Conservation (phyloP, 1,140 invertebrate species). For the Zeugodacus cucurbitae region DNA sequence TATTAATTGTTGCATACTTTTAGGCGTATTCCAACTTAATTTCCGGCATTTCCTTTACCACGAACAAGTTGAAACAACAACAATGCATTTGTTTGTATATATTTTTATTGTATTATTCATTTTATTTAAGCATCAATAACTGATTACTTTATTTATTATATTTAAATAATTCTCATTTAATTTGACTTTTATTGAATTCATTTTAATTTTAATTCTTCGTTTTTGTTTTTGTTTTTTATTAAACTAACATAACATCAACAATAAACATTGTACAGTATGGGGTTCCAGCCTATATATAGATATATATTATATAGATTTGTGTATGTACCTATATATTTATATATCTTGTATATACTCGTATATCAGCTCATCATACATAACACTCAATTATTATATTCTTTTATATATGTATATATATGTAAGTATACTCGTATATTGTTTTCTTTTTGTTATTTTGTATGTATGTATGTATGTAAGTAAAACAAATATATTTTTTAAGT, state of each 20-base stretch:
- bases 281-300: conserved; percentile 1
- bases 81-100: neutral
- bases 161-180: conserved; percentile 8
- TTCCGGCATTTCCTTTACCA: too few relatives aligned
- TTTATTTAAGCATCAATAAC: conserved; percentile 17
- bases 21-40: too few relatives aligned
- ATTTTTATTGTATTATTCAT: conserved; percentile 36
- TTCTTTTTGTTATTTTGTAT: neutral
- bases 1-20: too few relatives aligned
- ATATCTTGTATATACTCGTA: neutral
- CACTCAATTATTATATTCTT: neutral
- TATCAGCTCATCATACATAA: neutral
- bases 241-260: conserved; percentile 41
- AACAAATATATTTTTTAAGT: neutral
- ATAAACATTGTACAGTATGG: conserved; percentile 39
- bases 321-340: neutral
- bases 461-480: neutral
- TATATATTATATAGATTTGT: neutral
- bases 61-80: neutral
- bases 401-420: too few relatives aligned
- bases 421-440: too few relatives aligned
- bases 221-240: neutral
- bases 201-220: neutral
- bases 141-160: conserved; percentile 23
- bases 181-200: neutral